These are phyloP conservation scores for Toxotes chatareus DNA, from an alignment of 2,113 vertebrate species.

Conservation along the genomic window DNA sequence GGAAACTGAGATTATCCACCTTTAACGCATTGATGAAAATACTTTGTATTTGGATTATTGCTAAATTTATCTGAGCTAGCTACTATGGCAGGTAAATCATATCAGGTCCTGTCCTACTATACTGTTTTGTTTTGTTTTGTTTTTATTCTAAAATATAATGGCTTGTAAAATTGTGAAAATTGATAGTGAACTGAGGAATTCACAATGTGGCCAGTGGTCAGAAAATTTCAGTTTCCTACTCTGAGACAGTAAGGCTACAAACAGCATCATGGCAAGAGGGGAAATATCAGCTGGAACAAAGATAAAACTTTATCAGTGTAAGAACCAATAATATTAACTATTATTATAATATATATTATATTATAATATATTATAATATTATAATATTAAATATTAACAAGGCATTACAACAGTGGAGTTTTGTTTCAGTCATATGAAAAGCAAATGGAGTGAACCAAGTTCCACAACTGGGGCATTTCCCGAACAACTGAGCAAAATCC, in stretches of 20 bases:
- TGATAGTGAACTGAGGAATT: slow-evolving; percentile 40
- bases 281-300: no score
- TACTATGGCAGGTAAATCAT: not conserved
- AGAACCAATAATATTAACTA: no score
- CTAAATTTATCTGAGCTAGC: not conserved
- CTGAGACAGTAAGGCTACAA: no score
- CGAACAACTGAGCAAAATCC: not conserved
- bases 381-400: no score
- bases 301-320: no score
- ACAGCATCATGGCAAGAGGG: no score
- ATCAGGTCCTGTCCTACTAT: not conserved
- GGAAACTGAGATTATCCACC: not conserved
- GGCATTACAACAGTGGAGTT: no score
- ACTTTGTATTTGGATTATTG: not conserved
- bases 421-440: no score
- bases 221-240: slow-evolving; percentile 21
- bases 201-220: slow-evolving; percentile 12
- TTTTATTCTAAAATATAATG: slow-evolving; percentile 29
- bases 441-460: not conserved
- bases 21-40: not conserved
- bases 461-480: not conserved
- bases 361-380: no score
- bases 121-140: no score
- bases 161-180: slow-evolving; percentile 27
- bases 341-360: no score